Percentiles rank a stretch among this genome's conserved stretches.
phyloP scores from a whole-genome alignment of 2,113 vertebrate species.

The Tragelaphus strepsiceros region DNA sequence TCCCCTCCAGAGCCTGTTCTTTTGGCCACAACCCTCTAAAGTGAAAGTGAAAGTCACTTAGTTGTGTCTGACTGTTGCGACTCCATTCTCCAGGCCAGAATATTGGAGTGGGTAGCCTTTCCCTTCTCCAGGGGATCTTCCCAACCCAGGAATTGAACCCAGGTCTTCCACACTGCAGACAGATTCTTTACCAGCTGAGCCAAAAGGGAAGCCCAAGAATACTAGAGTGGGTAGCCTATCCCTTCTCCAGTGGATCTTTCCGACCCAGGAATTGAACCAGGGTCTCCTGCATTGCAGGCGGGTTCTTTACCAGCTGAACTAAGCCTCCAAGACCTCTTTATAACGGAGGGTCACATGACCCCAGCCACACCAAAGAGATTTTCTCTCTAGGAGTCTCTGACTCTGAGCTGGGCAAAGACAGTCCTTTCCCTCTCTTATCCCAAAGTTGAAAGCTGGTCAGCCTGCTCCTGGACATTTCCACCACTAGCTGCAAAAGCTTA shows the following conservation, averaged over 20 bases:
- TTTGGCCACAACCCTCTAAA: no score
- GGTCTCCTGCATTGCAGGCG: neutral
- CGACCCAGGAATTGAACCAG: accelerated
- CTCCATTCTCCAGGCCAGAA: no score
- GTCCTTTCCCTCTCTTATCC: neutral
- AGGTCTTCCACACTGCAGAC: no score
- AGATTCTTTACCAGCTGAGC: no score
- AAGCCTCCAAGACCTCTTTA: neutral
- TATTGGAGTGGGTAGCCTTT: no score
- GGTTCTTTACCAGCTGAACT: neutral
- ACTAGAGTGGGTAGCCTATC: neutral
- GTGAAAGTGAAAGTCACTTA: no score
- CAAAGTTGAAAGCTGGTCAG: neutral
- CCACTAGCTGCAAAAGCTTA: neutral
- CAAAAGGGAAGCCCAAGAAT: neutral
- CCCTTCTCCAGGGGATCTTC: no score
- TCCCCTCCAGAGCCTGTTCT: no score
- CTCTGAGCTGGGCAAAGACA: neutral
- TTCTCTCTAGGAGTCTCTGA: neutral
- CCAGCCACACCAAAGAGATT: neutral
- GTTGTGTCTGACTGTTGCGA: no score
- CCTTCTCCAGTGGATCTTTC: neutral
- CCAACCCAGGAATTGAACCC: neutral
- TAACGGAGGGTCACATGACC: neutral
- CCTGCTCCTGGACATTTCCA: neutral